phyloP scores from a whole-genome alignment of 2,797 vertebrate genomes.

The Ceyx erithaca region DNA sequence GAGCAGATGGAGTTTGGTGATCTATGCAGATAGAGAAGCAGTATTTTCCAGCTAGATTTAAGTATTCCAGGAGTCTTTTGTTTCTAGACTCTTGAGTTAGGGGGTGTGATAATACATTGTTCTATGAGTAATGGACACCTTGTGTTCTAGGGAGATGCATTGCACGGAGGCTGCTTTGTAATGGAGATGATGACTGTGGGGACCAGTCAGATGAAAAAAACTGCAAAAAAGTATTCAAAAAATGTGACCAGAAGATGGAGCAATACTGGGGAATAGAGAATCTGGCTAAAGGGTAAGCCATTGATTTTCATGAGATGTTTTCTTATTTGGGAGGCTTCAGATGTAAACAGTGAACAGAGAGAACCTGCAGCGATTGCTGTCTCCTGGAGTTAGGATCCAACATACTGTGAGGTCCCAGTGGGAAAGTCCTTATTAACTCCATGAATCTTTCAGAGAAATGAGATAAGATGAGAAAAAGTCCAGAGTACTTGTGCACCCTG shows the following conservation, averaged over 20 bases:
- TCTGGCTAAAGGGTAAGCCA: conserved; percentile 89
- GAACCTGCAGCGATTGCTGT: background rate
- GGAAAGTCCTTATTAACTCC: background rate
- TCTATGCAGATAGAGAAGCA: background rate
- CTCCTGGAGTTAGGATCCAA: background rate
- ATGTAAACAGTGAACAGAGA: background rate
- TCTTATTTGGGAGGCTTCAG: background rate
- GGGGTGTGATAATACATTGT: background rate
- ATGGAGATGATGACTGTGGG: conserved; percentile 94
- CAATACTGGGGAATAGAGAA: conserved; percentile 91
- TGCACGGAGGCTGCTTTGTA: conserved; percentile 86
- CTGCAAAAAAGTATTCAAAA: conserved; percentile 80
- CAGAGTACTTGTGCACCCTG: background rate
- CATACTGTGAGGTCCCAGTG: background rate
- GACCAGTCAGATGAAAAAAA: conserved; percentile 90
- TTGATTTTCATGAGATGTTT: background rate
- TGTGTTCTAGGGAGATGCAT: conserved; percentile 87
- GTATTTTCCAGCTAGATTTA: background rate
- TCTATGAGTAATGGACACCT: background rate
- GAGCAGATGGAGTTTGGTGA: background rate
- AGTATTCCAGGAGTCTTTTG: background rate
- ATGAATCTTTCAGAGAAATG: background rate
- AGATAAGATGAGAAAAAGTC: background rate
- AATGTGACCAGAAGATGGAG: conserved; percentile 84
- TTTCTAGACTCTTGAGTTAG: background rate